Conservation (phyloP, 2,797 vertebrate genomes). For the Clarias platycephalus region DNA sequence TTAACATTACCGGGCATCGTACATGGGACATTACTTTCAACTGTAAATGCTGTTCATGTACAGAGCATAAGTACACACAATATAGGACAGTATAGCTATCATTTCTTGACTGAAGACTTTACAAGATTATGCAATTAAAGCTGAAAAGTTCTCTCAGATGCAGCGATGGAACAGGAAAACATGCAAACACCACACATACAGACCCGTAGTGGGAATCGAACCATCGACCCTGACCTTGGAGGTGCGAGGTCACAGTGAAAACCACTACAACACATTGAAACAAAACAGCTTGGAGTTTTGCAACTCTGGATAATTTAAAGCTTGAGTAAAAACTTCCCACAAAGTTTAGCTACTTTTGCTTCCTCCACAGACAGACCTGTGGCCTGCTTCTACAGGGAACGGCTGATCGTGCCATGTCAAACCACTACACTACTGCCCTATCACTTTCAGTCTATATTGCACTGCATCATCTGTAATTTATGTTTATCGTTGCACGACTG, state of each 20-base stretch:
- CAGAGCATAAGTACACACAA: background rate
- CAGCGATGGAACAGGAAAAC: background rate
- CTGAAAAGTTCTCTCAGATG: background rate
- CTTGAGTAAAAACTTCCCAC: background rate
- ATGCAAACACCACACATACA: too few relatives aligned
- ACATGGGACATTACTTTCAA: background rate
- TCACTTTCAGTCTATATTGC: too few relatives aligned
- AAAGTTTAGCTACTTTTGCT: background rate
- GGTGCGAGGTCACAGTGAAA: too few relatives aligned
- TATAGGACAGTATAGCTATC: background rate
- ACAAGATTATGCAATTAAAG: background rate
- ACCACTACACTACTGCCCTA: too few relatives aligned
- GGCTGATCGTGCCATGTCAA: too few relatives aligned
- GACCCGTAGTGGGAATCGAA: too few relatives aligned
- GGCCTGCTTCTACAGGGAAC: too few relatives aligned
- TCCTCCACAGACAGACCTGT: background rate
- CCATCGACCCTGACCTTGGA: too few relatives aligned
- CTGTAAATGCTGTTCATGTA: background rate
- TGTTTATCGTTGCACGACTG: too few relatives aligned
- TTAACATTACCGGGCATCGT: background rate
- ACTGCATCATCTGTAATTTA: too few relatives aligned
- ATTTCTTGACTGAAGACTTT: background rate
- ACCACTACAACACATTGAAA: background rate
- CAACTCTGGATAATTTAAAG: background rate
- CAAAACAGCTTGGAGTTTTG: background rate